Conservation (phyloP, 1,140 invertebrate species). For the Stegodyphus mimosarum region DNA sequence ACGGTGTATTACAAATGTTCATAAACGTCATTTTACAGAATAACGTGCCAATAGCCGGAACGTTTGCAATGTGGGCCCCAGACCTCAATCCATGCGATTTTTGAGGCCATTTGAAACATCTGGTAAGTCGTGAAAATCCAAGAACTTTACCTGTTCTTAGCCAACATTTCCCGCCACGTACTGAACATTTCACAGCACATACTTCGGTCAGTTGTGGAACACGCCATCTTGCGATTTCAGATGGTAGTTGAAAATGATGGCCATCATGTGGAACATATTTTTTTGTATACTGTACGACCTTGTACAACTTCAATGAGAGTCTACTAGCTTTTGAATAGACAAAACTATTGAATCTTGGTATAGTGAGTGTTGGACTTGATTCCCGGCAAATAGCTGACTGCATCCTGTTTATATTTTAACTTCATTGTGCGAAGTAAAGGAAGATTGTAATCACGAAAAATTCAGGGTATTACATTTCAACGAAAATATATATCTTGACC, state of each 20-base stretch:
- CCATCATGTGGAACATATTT: neutral
- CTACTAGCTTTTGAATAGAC: no score
- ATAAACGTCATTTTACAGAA: neutral
- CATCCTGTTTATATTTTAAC: no score
- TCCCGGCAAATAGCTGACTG: no score
- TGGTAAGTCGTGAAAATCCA: neutral
- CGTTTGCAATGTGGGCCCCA: neutral
- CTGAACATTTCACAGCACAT: neutral
- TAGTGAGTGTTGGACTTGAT: no score
- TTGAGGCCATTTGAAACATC: neutral
- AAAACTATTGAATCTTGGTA: no score
- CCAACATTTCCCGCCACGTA: neutral
- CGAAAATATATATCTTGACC: no score
- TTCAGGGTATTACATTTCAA: no score
- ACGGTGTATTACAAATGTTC: neutral
- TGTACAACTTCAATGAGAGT: no score
- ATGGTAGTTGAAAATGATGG: neutral
- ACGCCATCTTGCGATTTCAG: neutral
- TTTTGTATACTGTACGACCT: no score
- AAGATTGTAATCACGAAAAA: no score
- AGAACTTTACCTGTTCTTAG: neutral
- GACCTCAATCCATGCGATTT: neutral
- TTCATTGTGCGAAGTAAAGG: no score
- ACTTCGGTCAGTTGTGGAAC: neutral
- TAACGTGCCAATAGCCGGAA: neutral